Evolutionary conservation across 2,888 invertebrate species (phyloP), one percentile per base, ranked within the genome.

Genomic region (Siphonodentalium dalli): DNA sequence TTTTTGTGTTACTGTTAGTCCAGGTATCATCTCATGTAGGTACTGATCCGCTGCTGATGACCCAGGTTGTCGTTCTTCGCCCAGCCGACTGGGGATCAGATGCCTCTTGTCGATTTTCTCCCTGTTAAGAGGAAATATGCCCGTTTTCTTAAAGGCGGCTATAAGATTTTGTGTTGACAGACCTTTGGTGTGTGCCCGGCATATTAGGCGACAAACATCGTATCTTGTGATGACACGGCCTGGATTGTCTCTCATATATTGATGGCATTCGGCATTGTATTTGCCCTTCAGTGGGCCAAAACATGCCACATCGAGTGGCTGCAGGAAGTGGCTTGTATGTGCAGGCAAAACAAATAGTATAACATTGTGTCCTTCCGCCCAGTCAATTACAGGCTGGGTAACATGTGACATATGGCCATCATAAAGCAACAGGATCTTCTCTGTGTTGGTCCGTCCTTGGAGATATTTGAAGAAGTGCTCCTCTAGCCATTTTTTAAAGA

Each of bases 271-370:
- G 11, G 21, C 28, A 27, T 60, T 47, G 31, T 60, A 60, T 29
- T 44, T 42, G 15, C 15, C 23, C 43, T 60, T 60, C 4, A 60
- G 28, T 5, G 60, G 52, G 6, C 57, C 59, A 58, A 55, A 63
- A 9, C 56, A 29, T 11, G 46, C 56, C 13, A 61, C 41, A 41
- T 59, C 57, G 6, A 57, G 34, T 3, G 58, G 61, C 37, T 61
- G 58, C 21, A 56, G 55, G 3, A 56, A 13, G 41, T 58, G 61
- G 13, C 49, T 44, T 7, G 48, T 48, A 23, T 63, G 57, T 15
- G 61, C 52, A 13, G 63, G 61, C 3, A 64, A 44, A 7, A 64
- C 58, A 64, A 64, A 64, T 18, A 58, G 39, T 2, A 59, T 44
- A 13, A 61, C 52, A 54, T 44, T 54, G 18, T 48, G 41, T 24